Conservation (phyloP, 2,888 invertebrate species). For the Autographa pulchrina region DNA sequence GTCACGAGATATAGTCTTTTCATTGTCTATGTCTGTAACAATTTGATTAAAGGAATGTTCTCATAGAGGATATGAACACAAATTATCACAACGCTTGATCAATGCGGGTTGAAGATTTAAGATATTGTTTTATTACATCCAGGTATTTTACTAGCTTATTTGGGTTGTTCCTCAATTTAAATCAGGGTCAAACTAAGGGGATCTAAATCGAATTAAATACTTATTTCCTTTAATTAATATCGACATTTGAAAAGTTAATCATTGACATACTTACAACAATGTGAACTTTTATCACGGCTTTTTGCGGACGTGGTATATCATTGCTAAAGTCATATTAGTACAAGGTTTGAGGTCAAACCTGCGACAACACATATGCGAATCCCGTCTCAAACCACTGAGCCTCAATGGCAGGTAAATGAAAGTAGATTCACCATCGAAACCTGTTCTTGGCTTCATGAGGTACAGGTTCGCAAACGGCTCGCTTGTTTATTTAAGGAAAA, state of each 20-base stretch:
- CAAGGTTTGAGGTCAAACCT: not conserved
- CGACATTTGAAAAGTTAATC: too few species aligned
- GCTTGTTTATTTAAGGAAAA: conserved; percentile 52
- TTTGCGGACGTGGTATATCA: too few species aligned
- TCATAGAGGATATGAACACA: not conserved
- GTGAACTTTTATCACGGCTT: too few species aligned
- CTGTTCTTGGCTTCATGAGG: conserved; percentile 35
- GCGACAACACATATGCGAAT: not conserved
- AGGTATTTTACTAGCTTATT: not conserved
- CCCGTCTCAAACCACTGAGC: not conserved
- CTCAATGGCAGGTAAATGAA: not conserved
- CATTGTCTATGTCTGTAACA: conserved; percentile 16
- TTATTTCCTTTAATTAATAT: too few species aligned
- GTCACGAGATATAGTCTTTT: not conserved
- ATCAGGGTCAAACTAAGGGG: too few species aligned
- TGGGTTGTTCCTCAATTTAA: too few species aligned
- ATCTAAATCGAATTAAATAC: too few species aligned
- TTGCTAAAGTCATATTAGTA: too few species aligned
- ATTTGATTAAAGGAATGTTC: not conserved
- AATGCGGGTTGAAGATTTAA: not conserved
- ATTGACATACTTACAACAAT: too few species aligned
- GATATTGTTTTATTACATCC: not conserved
- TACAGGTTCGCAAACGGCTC: conserved; percentile 51
- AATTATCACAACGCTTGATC: not conserved
- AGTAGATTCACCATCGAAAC: conserved; percentile 40